Percentiles rank a stretch among this genome's conserved stretches.
Conservation (phyloP, 2,113 vertebrate species). For the Pholis gunnellus region DNA sequence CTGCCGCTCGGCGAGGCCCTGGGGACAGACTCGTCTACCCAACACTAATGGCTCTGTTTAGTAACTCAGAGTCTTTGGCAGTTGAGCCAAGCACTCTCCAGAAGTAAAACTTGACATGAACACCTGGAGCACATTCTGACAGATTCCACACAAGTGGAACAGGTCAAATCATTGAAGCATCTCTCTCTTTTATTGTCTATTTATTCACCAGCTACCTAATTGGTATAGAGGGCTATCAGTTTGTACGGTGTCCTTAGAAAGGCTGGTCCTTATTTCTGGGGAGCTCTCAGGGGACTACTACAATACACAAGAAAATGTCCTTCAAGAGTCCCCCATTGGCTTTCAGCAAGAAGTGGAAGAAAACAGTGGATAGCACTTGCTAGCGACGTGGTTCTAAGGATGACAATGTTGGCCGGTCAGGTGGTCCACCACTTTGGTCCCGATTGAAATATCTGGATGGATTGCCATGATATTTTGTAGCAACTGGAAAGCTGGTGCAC, state of each 20-base stretch:
- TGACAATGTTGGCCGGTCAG: not conserved
- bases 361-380: not conserved
- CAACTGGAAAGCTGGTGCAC: not conserved
- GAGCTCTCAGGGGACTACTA: not conserved
- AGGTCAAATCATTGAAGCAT: slow-evolving; percentile 41
- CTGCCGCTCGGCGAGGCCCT: slow-evolving; percentile 25
- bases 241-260: slow-evolving; percentile 5
- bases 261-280: not conserved
- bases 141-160: slow-evolving; percentile 47
- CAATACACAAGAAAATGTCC: not conserved
- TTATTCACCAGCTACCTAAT: slow-evolving; percentile 12
- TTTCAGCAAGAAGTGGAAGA: not conserved
- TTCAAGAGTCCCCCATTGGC: not conserved
- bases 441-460: slow-evolving; percentile 9
- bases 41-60: slow-evolving; percentile 69
- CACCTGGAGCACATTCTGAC: slow-evolving; percentile 49
- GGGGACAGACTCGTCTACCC: slow-evolving; percentile 64
- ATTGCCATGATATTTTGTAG: not conserved
- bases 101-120: slow-evolving; percentile 63
- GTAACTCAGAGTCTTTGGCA: slow-evolving; percentile 57
- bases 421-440: not conserved
- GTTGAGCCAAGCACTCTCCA: slow-evolving; percentile 57
- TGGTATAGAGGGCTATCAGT: slow-evolving; percentile 13
- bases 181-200: not conserved
- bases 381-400: not conserved